Evolutionary conservation across 1,140 invertebrate genomes (phyloP).

Genomic region (Heterodera schachtii): DNA sequence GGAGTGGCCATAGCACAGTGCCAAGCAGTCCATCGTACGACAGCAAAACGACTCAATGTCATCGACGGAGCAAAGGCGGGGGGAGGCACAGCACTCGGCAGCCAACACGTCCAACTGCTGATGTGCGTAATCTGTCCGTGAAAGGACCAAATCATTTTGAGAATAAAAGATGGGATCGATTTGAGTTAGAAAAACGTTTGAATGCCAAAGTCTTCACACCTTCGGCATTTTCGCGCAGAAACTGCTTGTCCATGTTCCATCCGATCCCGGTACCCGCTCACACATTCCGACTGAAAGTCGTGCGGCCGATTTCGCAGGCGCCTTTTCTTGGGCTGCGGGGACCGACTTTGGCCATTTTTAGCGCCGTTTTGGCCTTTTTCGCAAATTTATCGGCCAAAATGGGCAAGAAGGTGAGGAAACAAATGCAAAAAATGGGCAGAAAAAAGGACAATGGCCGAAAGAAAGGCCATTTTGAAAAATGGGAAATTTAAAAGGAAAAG

Average conservation of each 20-base stretch:
- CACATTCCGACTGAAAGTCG: not conserved
- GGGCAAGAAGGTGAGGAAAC: too few relatives aligned
- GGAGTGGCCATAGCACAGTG: not conserved
- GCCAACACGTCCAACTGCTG: not conserved
- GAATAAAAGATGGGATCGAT: not conserved
- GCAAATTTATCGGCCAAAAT: too few relatives aligned
- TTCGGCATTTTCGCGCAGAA: not conserved
- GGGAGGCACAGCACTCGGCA: not conserved
- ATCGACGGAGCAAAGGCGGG: not conserved
- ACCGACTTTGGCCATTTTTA: too few relatives aligned
- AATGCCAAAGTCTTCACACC: not conserved
- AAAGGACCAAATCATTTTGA: too few relatives aligned
- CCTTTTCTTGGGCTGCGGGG: too few relatives aligned
- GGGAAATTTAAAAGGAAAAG: too few relatives aligned
- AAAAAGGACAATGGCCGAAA: too few relatives aligned
- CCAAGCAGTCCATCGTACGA: not conserved
- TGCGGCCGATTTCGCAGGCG: too few relatives aligned
- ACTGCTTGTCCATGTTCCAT: not conserved
- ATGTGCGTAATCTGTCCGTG: too few relatives aligned
- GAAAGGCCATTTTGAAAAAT: too few relatives aligned
- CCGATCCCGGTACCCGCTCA: not conserved
- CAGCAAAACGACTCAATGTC: not conserved
- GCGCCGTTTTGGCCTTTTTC: too few relatives aligned
- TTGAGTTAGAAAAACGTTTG: not conserved
- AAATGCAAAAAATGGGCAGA: too few relatives aligned